Conservation (phyloP, 2,888 invertebrate species). For the Emmelina monodactyla region DNA sequence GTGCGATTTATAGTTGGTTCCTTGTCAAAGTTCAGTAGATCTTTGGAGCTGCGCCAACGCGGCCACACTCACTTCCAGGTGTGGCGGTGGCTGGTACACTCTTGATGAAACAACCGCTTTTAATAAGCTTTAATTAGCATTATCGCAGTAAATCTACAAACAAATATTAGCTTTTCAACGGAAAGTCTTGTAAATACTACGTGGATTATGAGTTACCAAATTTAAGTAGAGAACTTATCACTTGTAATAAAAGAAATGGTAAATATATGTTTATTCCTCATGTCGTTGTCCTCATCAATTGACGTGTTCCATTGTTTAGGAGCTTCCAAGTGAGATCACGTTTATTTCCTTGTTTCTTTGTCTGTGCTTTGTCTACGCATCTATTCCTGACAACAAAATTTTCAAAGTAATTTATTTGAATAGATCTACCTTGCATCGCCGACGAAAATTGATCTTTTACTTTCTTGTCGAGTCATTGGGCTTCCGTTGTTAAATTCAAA, state of each 20-base stretch:
- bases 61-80: slow-evolving; percentile 52
- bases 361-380: slow-evolving; percentile 34
- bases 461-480: slow-evolving; percentile 53
- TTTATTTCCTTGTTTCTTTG: slow-evolving; percentile 34
- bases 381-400: slow-evolving; percentile 26
- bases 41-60: slow-evolving; percentile 51
- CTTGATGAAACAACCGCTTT: slow-evolving; percentile 24
- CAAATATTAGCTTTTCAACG: background rate
- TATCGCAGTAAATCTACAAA: background rate
- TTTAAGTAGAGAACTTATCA: too few species aligned
- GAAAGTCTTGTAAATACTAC: too few species aligned
- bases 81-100: slow-evolving; percentile 27
- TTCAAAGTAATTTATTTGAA: slow-evolving; percentile 41
- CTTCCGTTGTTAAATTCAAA: slow-evolving; percentile 60
- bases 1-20: slow-evolving; percentile 36
- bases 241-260: too few species aligned
- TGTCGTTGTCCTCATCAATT: slow-evolving; percentile 38
- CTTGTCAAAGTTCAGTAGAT: slow-evolving; percentile 62
- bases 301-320: slow-evolving; percentile 32
- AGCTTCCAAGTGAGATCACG: slow-evolving; percentile 49
- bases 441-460: slow-evolving; percentile 51
- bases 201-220: too few species aligned
- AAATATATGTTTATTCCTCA: slow-evolving; percentile 28
- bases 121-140: slow-evolving; percentile 21
- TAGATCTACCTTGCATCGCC: slow-evolving; percentile 29